Evolutionary conservation across 2,888 invertebrate species (phyloP).

Genomic region (Limnephilus auricula): DNA sequence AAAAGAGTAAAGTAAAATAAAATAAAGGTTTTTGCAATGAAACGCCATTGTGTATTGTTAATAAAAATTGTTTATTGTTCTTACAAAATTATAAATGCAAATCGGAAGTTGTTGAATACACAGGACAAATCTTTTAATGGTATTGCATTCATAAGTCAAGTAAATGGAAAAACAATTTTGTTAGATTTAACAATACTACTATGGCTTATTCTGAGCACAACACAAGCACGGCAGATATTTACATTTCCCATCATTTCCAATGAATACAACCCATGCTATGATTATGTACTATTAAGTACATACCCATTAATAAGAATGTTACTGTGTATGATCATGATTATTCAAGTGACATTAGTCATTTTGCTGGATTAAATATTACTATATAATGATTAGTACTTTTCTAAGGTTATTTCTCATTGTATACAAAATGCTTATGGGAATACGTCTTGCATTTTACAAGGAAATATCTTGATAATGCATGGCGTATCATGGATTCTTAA

Average conservation of each 20-base stretch:
- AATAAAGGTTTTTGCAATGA: slow-evolving; percentile 63
- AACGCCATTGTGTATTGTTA: slow-evolving; percentile 67
- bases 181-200: slow-evolving; percentile 66
- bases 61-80: slow-evolving; percentile 65
- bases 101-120: slow-evolving; percentile 63
- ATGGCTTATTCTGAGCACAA: slow-evolving; percentile 66
- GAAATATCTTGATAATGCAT: not conserved
- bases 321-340: not conserved
- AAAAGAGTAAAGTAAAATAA: slow-evolving; percentile 55
- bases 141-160: slow-evolving; percentile 58
- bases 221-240: slow-evolving; percentile 52
- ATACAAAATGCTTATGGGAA: not conserved
- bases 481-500: not conserved
- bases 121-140: slow-evolving; percentile 50
- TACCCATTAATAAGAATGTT: not conserved
- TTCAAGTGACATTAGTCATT: not conserved
- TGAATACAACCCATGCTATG: not conserved
- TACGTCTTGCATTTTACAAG: not conserved
- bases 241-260: not conserved
- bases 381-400: not conserved
- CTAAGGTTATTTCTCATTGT: slow-evolving; percentile 2
- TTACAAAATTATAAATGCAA: slow-evolving; percentile 64
- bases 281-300: slow-evolving; percentile 2
- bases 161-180: slow-evolving; percentile 56
- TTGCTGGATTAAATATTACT: not conserved